Evolutionary conservation across 2,797 vertebrate genomes (phyloP).

Genomic region (Tauraco hartlaubi): DNA sequence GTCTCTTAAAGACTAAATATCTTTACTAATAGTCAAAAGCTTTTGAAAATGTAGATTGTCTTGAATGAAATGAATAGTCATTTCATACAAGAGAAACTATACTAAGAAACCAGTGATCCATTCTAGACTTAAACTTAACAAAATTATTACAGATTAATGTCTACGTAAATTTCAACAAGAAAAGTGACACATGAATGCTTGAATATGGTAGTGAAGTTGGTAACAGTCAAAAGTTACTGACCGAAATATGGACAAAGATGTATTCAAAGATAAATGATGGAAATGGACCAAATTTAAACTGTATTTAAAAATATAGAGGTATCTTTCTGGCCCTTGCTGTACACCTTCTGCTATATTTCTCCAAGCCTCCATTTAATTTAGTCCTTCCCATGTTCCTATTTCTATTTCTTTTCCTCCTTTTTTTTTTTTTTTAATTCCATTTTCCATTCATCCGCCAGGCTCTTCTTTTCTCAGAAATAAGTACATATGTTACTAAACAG

Average conservation of each 20-base stretch:
- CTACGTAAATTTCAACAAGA: background rate
- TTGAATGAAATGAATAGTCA: background rate
- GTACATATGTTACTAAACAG: background rate
- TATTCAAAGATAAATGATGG: background rate
- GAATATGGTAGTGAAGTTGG: background rate
- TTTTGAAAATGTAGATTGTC: background rate
- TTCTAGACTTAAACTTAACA: background rate
- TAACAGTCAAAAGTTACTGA: background rate
- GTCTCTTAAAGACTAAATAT: background rate
- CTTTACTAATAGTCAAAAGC: background rate
- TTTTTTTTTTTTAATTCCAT: background rate
- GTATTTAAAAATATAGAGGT: background rate
- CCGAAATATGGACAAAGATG: background rate
- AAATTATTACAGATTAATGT: background rate
- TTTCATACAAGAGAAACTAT: background rate
- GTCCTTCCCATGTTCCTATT: background rate
- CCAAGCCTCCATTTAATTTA: background rate
- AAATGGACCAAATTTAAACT: background rate
- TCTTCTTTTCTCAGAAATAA: conserved; percentile 20
- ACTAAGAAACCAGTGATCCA: background rate
- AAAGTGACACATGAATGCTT: background rate
- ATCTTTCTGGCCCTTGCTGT: background rate
- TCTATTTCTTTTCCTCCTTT: background rate
- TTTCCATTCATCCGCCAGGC: background rate
- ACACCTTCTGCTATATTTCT: background rate